phyloP scores from a whole-genome alignment of 2,113 vertebrate species.

The Ia io region DNA sequence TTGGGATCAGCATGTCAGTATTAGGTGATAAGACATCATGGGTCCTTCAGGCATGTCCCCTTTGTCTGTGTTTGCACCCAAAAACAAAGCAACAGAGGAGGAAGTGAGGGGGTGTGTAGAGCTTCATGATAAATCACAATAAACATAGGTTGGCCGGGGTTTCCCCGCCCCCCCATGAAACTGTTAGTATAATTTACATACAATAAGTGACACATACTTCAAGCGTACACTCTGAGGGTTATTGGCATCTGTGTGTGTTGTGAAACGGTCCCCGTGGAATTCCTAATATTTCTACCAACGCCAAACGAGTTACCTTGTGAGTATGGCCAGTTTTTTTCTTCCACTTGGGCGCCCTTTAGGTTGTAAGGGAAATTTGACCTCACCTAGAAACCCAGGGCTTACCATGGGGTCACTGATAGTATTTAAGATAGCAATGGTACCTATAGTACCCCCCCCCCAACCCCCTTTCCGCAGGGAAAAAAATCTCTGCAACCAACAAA shows the following conservation, averaged over 20 bases:
- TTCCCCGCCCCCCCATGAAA: neutral
- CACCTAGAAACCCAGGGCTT: neutral
- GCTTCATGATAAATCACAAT: neutral
- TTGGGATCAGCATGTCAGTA: neutral
- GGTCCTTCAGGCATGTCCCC: neutral
- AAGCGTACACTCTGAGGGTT: neutral
- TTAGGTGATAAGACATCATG: fast-evolving
- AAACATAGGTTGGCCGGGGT: neutral
- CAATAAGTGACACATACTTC: neutral
- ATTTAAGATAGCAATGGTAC: neutral
- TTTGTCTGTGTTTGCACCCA: neutral
- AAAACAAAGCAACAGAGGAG: neutral
- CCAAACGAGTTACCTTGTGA: neutral
- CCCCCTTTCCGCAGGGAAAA: neutral
- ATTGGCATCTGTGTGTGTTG: neutral
- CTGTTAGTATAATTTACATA: neutral
- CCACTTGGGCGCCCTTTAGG: neutral
- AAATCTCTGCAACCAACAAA: neutral
- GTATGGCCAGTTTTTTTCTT: neutral
- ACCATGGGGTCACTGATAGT: neutral
- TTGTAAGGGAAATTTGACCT: neutral
- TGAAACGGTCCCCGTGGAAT: neutral
- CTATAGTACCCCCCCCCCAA: too few relatives aligned
- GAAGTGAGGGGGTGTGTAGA: neutral
- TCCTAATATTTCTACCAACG: neutral